Base-by-base conservation (phyloP, 2,888 invertebrate genomes). In the Serrognathus titanus region DNA sequence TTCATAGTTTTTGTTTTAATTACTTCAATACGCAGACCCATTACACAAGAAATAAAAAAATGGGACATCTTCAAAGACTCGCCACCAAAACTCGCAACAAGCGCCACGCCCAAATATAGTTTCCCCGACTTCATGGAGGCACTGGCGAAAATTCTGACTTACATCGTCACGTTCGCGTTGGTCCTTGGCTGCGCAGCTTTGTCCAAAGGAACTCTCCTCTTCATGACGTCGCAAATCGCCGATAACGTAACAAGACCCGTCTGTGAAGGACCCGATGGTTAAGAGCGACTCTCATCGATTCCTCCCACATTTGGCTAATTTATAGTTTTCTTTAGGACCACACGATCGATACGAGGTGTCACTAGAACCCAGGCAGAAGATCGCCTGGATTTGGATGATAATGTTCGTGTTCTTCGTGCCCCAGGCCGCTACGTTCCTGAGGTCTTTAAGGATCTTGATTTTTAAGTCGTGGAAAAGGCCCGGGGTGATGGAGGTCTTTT, bases 11-110 rank as follows among this genome's bases (percentile, higher is more conserved):
- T n/a, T n/a, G n/a, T n/a, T 43, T 43, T 11, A 20, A 31, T 48
- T 35, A 41, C 35, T n/a, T 37, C 11, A n/a, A 2, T 16, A 3
- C 16, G 16, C 24, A 58, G 57, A 11, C 46, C 46, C 35, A 51
- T 39, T 3, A 38, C 40, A 36, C 58, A 53, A 48, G 82, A 83
- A 66, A 75, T 79, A 6, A 82, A 84, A 71, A 80, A 85, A 79
- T 94, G 94, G 94, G 89, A 94, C 71, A 81, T 87, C 10, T 94
- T 94, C 75, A 82, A 88, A 68, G 85, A 88, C 66, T 81, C 87
- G 8, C 90, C 90, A 1, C 80, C 86, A 50, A 83, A 85, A 71
- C 81, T 82, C 59, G 83, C 85, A 60, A 83, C 83, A 37, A 88
- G 88, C 40, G 90, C 91, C 1, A 86, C 85, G 79, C 84, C 81